Conservation (phyloP, 2,888 invertebrate genomes). For the Pollenia amentaria region DNA sequence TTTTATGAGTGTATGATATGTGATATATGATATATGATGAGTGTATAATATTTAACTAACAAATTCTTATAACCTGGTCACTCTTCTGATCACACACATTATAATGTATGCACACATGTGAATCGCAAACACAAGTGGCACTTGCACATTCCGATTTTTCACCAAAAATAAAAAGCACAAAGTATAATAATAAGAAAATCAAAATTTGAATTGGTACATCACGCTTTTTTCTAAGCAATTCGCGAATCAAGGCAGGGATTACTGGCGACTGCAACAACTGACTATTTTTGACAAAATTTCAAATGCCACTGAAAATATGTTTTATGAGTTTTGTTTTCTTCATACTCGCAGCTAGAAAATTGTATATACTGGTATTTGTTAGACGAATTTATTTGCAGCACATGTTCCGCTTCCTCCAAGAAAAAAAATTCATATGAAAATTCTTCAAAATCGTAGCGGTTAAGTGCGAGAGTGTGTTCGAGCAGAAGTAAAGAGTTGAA, state of each 20-base stretch:
- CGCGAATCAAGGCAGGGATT: conserved; percentile 45
- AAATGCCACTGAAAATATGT: conserved; percentile 64
- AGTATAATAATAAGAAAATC: background rate
- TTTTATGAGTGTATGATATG: too few species aligned
- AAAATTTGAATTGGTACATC: conserved; percentile 34
- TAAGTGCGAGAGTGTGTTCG: background rate
- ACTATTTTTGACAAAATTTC: conserved; percentile 39
- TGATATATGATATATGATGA: too few species aligned
- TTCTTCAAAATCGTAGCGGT: conserved; percentile 8
- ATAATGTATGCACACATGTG: conserved; percentile 35
- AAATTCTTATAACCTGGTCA: conserved; percentile 11
- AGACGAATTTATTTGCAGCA: conserved; percentile 38
- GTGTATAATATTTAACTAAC: too few species aligned
- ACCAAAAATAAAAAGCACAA: conserved; percentile 19
- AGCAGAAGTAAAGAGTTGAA: conserved; percentile 29
- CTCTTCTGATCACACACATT: conserved; percentile 14
- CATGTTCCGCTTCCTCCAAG: conserved; percentile 51
- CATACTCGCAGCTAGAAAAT: conserved; percentile 12
- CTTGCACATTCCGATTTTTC: conserved; percentile 54
- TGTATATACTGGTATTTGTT: background rate
- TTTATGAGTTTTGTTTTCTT: background rate
- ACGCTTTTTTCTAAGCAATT: conserved; percentile 19
- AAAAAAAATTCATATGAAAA: conserved; percentile 24
- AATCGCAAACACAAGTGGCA: conserved; percentile 58
- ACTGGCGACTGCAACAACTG: conserved; percentile 3